These are phyloP conservation scores for Phoebastria nigripes DNA, from an alignment of 2,797 vertebrate genomes.

Conservation along the genomic window DNA sequence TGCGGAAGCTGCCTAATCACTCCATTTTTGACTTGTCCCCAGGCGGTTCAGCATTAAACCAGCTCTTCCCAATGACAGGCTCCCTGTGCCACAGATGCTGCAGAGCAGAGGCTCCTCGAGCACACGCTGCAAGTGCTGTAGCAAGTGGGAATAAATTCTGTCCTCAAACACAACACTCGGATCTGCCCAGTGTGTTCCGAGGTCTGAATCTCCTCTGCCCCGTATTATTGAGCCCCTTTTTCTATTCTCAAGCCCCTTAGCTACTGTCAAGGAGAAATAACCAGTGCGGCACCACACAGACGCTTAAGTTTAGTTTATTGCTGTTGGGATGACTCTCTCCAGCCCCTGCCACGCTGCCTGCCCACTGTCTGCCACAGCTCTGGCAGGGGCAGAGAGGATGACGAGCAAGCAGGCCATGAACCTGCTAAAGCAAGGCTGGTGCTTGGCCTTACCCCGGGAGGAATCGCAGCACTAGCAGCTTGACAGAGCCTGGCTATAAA, in stretches of 20 bases:
- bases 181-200: neutral
- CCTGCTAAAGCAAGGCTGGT: neutral
- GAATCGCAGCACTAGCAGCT: fast-evolving
- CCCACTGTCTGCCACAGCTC: fast-evolving
- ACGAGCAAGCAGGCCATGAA: neutral
- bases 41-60: neutral
- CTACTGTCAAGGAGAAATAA: neutral
- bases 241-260: neutral
- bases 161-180: fast-evolving
- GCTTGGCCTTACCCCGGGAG: neutral
- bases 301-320: neutral
- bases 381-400: neutral
- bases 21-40: neutral
- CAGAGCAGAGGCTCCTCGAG: neutral
- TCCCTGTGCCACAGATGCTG: neutral
- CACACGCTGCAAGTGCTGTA: fast-evolving
- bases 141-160: neutral
- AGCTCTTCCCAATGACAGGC: neutral
- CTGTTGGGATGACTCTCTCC: fast-evolving
- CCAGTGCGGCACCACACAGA: fast-evolving
- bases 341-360: neutral
- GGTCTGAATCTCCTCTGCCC: neutral
- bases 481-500: neutral
- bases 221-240: neutral
- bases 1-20: neutral